Evolutionary conservation across 2,113 vertebrate genomes (phyloP), one percentile per base, ranked within the genome.

Genomic region (Uropsilus gracilis): DNA sequence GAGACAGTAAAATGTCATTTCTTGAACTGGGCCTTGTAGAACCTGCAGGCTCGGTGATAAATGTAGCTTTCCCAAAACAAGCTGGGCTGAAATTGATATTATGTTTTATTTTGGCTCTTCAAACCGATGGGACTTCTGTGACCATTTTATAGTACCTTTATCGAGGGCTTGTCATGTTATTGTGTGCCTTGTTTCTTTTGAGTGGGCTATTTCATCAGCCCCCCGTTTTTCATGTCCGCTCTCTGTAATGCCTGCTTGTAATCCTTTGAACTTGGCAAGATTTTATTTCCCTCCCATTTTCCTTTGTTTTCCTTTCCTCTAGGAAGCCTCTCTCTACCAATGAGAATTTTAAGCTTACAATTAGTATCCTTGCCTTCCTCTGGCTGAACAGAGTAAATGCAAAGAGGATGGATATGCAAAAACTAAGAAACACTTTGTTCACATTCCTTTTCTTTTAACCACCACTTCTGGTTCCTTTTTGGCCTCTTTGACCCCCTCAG

Each of bases 401-500:
- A 97, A 94, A 97, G 96, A 75, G 80, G 28, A 68, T 83, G 93
- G 91, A 83, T 75, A 72, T 59, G 24, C 4, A 42, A 92, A 94
- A 69, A 71, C 75, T 96, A 93, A 77, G 95, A 48, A 89, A 0
- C 48, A 83, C 85, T 91, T 86, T 50, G 89, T 57, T 89, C 50
- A 34, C 68, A n/a, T 76, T 91, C 63, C 26, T 12, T 72, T 77
- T 90, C 80, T 76, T 1, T 91, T 95, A 91, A 95, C 83, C 86
- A 61, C 92, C 96, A 28, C 22, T 96, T 90, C 44, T 68, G 95
- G 95, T 83, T 96, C 92, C 95, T 89, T 97, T 97, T 95, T 57
- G 94, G 42, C 96, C 92, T 91, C 94, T 95, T 97, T 97, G 96
- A 90, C 97, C 98, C 69, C 96, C 88, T 91, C 96, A 59, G 66